Percentiles rank a stretch among this genome's conserved stretches.
Evolutionary conservation across 2,113 vertebrate species (phyloP).

Genomic region (Brachirus orientalis): DNA sequence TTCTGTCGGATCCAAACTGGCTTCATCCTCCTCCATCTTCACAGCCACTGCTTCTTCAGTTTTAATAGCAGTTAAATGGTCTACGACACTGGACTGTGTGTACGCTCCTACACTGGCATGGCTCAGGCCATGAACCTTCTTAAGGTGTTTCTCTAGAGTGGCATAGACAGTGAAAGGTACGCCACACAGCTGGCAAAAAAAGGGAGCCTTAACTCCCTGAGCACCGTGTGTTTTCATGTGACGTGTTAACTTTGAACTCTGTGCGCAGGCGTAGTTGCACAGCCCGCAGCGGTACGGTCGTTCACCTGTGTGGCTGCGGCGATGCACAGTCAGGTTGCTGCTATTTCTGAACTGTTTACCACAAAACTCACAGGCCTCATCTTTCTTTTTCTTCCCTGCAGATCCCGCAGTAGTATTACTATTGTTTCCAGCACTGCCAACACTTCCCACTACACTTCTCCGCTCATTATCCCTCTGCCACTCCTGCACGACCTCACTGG

Average conservation of each 20-base stretch:
- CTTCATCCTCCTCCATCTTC: conserved; percentile 77
- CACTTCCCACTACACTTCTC: conserved; percentile 41
- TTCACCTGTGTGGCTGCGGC: conserved; percentile 88
- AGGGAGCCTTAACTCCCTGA: conserved; percentile 80
- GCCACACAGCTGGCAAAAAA: conserved; percentile 83
- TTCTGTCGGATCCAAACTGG: conserved; percentile 53
- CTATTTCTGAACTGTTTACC: conserved; percentile 89
- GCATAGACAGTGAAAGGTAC: conserved; percentile 89
- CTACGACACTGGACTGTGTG: conserved; percentile 60
- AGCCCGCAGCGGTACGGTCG: conserved; percentile 86
- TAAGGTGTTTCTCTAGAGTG: conserved; percentile 89
- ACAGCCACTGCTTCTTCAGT: conserved; percentile 59
- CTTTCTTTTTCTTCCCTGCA: conserved; percentile 68
- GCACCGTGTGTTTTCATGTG: conserved; percentile 90
- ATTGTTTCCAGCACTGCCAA: conserved; percentile 8
- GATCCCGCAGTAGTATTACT: not conserved
- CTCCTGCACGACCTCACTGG: conserved; percentile 71
- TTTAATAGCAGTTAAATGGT: conserved; percentile 53
- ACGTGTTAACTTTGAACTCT: conserved; percentile 90
- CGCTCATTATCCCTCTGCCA: conserved; percentile 78
- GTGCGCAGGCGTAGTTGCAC: conserved; percentile 88
- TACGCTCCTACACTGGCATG: conserved; percentile 76
- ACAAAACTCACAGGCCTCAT: conserved; percentile 87
- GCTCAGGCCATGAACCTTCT: conserved; percentile 83
- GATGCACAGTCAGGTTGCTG: conserved; percentile 90